Conservation (phyloP, 1,140 invertebrate species). For the Hesperophylax magnus region DNA sequence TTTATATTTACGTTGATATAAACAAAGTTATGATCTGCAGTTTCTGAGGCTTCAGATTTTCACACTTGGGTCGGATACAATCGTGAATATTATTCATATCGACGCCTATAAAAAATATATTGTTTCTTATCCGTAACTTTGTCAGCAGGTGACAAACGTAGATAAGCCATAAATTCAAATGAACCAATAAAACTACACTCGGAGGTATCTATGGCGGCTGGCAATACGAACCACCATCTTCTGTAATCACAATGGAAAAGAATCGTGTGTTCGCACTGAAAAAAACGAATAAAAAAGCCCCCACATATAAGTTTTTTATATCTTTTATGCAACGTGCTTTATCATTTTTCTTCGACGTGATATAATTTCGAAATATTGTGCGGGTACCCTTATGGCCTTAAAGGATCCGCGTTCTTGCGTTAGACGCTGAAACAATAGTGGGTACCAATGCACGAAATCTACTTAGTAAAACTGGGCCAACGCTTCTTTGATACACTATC, state of each 20-base stretch:
- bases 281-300: conserved; percentile 54
- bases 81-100: conserved; percentile 36
- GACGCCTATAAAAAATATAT: conserved; percentile 42
- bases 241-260: conserved; percentile 56
- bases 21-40: conserved; percentile 27
- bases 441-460: neutral
- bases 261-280: conserved; percentile 39
- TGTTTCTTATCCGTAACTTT: conserved; percentile 38
- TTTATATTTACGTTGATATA: conserved; percentile 35
- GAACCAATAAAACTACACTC: conserved; percentile 49
- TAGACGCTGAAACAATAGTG: conserved; percentile 14
- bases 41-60: neutral
- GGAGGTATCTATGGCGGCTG: neutral
- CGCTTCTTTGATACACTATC: conserved; percentile 34
- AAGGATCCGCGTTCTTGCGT: conserved; percentile 21
- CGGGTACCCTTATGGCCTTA: conserved; percentile 55
- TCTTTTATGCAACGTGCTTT: conserved; percentile 58
- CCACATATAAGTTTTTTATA: conserved; percentile 51
- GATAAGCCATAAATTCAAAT: conserved; percentile 44
- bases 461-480: neutral
- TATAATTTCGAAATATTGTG: conserved; percentile 55
- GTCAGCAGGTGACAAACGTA: conserved; percentile 44
- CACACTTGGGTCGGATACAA: neutral
- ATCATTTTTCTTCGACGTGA: conserved; percentile 58
- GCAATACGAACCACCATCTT: conserved; percentile 2